Conservation (phyloP, 2,797 vertebrate species). For the Dryobates pubescens region DNA sequence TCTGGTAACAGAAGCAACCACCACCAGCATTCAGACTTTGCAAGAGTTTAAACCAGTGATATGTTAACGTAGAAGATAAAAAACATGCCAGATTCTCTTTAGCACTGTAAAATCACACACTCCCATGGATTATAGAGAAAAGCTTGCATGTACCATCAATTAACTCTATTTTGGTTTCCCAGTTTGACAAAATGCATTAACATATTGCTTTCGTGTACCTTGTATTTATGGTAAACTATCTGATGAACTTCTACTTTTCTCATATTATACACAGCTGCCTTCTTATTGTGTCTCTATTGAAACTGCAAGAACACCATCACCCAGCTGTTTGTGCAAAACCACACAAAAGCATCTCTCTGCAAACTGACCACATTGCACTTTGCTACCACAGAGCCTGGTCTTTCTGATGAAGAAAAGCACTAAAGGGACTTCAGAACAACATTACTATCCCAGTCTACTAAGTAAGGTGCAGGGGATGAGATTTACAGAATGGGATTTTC, state of each 20-base stretch:
- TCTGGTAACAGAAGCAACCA: neutral
- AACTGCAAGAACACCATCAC: neutral
- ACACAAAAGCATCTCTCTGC: neutral
- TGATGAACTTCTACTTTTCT: constrained; percentile 9
- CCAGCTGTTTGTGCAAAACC: neutral
- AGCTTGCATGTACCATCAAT: neutral
- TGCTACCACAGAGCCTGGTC: neutral
- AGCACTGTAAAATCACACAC: neutral
- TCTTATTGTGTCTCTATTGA: neutral
- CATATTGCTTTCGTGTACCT: neutral
- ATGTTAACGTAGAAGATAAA: neutral
- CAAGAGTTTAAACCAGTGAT: neutral
- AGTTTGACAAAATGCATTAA: neutral
- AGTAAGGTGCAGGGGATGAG: rapidly evolving
- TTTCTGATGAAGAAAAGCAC: neutral
- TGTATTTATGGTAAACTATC: constrained; percentile 16
- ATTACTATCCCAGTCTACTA: neutral
- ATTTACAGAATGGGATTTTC: neutral
- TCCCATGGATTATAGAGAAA: neutral
- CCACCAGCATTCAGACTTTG: neutral
- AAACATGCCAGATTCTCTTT: neutral
- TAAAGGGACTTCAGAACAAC: neutral
- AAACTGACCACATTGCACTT: neutral
- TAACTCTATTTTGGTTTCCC: neutral
- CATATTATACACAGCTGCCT: neutral